phyloP scores from a whole-genome alignment of 2,797 vertebrate species.

The Dryobates pubescens region DNA sequence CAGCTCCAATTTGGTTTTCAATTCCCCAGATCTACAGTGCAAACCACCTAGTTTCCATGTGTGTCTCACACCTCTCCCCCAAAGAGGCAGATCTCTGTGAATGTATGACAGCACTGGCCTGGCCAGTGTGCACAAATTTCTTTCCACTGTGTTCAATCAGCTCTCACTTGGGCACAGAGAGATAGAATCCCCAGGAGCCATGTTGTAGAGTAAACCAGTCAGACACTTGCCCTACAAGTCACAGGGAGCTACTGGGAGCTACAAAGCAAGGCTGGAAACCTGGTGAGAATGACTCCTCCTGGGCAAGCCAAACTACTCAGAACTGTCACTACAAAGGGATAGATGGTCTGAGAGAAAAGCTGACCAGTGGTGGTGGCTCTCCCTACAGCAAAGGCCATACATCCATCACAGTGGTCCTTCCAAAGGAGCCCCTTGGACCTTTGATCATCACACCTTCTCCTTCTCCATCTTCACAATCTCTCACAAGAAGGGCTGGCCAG shows the following conservation, averaged over 20 bases:
- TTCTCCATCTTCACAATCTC: not conserved
- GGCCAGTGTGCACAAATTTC: not conserved
- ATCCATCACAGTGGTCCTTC: not conserved
- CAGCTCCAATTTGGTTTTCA: not conserved
- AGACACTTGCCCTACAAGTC: not conserved
- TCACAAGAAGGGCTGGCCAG: not conserved
- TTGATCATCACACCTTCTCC: not conserved
- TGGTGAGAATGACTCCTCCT: not conserved
- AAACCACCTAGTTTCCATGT: rapidly evolving
- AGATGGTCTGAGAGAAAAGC: not conserved
- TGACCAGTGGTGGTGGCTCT: not conserved
- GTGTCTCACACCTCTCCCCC: not conserved
- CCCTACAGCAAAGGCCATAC: not conserved
- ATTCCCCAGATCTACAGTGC: not conserved
- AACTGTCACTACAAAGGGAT: not conserved
- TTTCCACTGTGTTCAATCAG: not conserved
- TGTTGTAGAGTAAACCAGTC: not conserved
- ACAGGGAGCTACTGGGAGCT: not conserved
- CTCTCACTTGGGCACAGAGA: not conserved
- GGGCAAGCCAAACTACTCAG: not conserved
- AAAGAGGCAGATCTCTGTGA: not conserved
- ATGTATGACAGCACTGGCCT: not conserved
- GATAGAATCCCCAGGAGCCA: not conserved
- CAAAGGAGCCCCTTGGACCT: not conserved
- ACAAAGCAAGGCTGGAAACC: not conserved